These are phyloP conservation scores for Garra rufa DNA, from an alignment of 2,113 vertebrate genomes.

Conservation along the genomic window DNA sequence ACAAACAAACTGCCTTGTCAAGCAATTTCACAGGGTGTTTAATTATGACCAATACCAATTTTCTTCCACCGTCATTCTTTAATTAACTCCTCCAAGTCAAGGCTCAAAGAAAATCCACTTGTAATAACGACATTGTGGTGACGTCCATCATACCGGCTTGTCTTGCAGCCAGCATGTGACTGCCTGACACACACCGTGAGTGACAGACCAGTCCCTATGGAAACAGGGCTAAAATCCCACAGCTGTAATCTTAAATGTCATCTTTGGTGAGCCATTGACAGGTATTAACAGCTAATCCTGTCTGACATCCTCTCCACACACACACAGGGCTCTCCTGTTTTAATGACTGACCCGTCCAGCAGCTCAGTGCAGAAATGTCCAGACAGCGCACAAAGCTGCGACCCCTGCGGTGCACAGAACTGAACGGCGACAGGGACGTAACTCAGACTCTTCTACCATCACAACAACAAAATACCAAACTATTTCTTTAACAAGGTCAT, in stretches of 20 bases:
- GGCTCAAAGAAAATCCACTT: neutral
- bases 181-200: conserved; percentile 7
- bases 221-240: conserved; percentile 26
- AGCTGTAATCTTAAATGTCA: conserved; percentile 48
- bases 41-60: conserved; percentile 4
- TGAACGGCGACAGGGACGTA: neutral
- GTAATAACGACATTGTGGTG: neutral
- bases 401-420: conserved; percentile 33
- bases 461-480: conserved; percentile 34
- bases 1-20: neutral
- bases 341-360: conserved; percentile 31
- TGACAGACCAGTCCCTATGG: conserved; percentile 40
- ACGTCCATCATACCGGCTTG: neutral
- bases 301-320: conserved; percentile 26
- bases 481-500: conserved; percentile 41
- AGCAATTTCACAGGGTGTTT: neutral
- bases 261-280: conserved; percentile 47
- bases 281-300: conserved; percentile 49
- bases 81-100: neutral
- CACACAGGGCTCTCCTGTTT: conserved; percentile 20
- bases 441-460: conserved; percentile 18
- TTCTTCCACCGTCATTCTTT: neutral
- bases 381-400: conserved; percentile 1
- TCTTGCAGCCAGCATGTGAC: neutral
- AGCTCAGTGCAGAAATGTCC: neutral